Evolutionary conservation across 2,797 vertebrate genomes (phyloP).

Genomic region (Champsocephalus esox): DNA sequence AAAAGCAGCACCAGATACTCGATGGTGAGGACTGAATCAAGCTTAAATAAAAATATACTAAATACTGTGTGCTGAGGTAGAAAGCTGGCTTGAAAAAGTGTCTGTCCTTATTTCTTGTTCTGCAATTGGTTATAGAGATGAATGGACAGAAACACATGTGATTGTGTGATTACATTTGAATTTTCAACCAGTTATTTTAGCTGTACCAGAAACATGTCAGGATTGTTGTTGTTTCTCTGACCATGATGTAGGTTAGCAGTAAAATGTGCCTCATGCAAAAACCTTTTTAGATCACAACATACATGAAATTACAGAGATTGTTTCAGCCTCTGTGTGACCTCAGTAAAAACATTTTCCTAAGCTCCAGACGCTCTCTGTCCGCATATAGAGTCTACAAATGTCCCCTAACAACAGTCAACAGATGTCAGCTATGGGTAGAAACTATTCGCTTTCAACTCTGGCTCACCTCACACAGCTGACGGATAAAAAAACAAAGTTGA

Average conservation of each 20-base stretch:
- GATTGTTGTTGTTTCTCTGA: slow-evolving; percentile 1
- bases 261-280: background rate
- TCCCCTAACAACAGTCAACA: slow-evolving; percentile 7
- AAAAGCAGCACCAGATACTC: too few species aligned
- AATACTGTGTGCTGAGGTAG: too few species aligned
- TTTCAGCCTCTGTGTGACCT: background rate
- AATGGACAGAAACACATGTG: background rate
- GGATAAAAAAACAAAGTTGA: slow-evolving; percentile 30
- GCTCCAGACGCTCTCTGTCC: background rate
- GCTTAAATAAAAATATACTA: too few species aligned
- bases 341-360: background rate
- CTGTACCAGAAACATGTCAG: slow-evolving; percentile 9
- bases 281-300: background rate
- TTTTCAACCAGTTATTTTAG: background rate
- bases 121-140: background rate
- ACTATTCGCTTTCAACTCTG: slow-evolving; percentile 37
- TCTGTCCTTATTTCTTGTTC: too few species aligned
- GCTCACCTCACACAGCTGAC: slow-evolving; percentile 42
- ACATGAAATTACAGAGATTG: background rate
- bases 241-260: background rate
- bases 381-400: background rate
- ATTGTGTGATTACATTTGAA: background rate
- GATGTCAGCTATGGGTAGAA: slow-evolving; percentile 8
- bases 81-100: too few species aligned
- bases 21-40: too few species aligned